phyloP scores from a whole-genome alignment of 2,113 vertebrate genomes.

The Litocranius walleri region DNA sequence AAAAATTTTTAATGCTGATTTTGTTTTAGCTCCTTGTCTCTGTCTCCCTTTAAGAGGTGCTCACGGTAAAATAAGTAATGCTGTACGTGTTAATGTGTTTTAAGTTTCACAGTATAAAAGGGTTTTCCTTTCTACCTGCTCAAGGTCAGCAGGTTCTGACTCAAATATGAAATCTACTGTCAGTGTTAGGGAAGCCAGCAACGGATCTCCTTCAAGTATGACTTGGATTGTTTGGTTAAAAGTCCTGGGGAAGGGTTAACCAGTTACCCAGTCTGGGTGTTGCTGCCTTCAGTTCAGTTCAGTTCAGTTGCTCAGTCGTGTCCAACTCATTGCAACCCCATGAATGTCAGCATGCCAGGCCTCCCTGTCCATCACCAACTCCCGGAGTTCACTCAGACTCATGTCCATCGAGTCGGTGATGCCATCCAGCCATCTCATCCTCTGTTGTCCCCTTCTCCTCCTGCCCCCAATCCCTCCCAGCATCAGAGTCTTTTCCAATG shows the following conservation, averaged over 20 bases:
- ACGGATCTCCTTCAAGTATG: not conserved
- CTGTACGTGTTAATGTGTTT: not conserved
- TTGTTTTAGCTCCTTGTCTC: not conserved
- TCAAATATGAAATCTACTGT: not conserved
- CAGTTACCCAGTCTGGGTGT: not conserved
- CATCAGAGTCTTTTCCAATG: no score
- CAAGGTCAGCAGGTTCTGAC: not conserved
- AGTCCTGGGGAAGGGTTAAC: not conserved
- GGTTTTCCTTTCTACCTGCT: not conserved
- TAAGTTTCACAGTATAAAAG: not conserved
- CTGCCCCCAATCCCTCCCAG: no score
- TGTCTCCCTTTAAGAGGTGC: not conserved
- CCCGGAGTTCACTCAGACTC: rapidly evolving
- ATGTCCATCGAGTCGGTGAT: no score
- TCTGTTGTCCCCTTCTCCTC: no score
- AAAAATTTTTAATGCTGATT: not conserved
- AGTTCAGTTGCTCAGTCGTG: no score
- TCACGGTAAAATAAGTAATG: not conserved
- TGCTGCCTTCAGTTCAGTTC: not conserved
- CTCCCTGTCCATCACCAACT: no score
- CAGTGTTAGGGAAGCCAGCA: not conserved
- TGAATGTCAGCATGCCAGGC: no score
- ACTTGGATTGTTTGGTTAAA: not conserved
- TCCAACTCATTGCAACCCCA: rapidly evolving
- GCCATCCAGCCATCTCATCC: no score